Evolutionary conservation across 2,113 vertebrate species (phyloP).

Genomic region (Propithecus coquereli): DNA sequence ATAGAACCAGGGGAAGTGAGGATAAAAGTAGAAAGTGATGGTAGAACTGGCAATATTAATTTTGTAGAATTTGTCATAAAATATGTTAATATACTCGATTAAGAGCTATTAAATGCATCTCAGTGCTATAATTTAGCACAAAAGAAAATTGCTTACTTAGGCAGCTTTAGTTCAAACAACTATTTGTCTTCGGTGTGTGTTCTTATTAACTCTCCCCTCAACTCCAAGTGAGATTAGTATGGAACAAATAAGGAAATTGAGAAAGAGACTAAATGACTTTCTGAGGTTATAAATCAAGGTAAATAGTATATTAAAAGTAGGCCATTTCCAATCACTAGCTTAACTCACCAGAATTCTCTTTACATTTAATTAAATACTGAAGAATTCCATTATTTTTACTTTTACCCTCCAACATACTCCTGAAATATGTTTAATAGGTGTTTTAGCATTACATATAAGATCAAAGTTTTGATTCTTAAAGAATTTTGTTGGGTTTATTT

Average conservation of each 20-base stretch:
- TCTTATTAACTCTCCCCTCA: background rate
- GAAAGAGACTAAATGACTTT: background rate
- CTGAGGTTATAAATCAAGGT: background rate
- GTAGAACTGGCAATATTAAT: background rate
- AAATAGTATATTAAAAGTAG: background rate
- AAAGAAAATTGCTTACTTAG: background rate
- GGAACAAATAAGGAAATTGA: conserved; percentile 2
- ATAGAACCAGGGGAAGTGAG: background rate
- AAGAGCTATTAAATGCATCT: background rate
- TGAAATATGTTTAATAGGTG: background rate
- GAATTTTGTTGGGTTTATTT: background rate
- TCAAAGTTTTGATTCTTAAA: background rate
- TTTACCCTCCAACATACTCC: background rate
- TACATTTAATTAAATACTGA: background rate
- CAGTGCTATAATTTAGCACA: background rate
- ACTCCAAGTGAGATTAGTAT: background rate
- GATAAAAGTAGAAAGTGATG: background rate
- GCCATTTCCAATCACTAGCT: background rate
- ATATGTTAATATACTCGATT: background rate
- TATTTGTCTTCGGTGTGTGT: background rate
- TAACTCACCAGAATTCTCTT: background rate
- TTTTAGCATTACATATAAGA: background rate
- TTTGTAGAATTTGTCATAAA: background rate
- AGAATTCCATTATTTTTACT: background rate
- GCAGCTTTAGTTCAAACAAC: background rate